These are phyloP conservation scores for Patella ulyssiponensis DNA, from an alignment of 2,888 invertebrate genomes.

Conservation along the genomic window DNA sequence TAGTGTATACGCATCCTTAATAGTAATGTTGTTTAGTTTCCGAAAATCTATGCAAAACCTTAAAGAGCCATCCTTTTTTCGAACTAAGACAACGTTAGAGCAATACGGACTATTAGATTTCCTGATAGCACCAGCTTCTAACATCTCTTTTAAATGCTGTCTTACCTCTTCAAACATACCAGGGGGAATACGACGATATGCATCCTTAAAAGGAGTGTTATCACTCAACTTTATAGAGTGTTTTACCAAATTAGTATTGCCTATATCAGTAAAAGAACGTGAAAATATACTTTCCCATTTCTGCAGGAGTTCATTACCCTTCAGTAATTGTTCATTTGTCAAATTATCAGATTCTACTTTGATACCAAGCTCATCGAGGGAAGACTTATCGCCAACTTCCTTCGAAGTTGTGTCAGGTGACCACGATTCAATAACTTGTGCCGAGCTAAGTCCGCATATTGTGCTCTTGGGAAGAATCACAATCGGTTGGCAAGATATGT, in stretches of 20 bases:
- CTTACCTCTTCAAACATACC: constrained; percentile 41
- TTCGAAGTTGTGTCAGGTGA: too few relatives aligned
- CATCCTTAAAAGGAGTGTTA: too few relatives aligned
- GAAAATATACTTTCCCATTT: constrained; percentile 24
- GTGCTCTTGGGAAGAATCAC: too few relatives aligned
- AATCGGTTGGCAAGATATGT: not conserved
- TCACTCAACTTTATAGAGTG: too few relatives aligned
- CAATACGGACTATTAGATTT: constrained; percentile 34
- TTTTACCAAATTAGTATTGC: constrained; percentile 21
- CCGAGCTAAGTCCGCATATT: too few relatives aligned
- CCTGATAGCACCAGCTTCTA: constrained; percentile 38
- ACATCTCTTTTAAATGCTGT: constrained; percentile 38
- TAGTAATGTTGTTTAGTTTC: constrained; percentile 33
- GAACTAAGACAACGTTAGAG: constrained; percentile 34
- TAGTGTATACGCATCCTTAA: constrained; percentile 40
- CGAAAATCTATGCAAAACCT: constrained; percentile 39
- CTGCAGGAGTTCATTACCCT: not conserved
- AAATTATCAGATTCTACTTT: not conserved
- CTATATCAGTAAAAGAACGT: constrained; percentile 29
- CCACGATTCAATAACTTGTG: too few relatives aligned
- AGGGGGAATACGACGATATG: constrained; percentile 40
- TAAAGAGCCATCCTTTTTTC: constrained; percentile 36
- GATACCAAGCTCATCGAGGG: too few relatives aligned
- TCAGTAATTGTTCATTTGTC: not conserved
- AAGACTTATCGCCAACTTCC: too few relatives aligned